Evolutionary conservation across 2,797 vertebrate species (phyloP), one percentile per base, ranked within the genome.

Genomic region (Pteronotus mesoamericanus): DNA sequence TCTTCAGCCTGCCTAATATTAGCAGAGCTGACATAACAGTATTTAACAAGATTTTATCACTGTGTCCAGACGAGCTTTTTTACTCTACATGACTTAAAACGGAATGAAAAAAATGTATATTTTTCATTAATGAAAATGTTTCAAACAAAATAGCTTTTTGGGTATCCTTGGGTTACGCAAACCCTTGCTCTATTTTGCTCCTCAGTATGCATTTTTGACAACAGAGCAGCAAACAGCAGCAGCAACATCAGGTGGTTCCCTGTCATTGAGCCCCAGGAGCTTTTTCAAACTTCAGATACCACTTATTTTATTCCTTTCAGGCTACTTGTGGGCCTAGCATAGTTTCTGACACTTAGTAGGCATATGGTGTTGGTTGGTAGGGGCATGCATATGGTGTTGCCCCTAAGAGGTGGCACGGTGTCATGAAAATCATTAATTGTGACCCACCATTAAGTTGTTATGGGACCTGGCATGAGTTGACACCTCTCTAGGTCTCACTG

Each of bases 81-180:
- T 34, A 79, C 44, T 3, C 3, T 42, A 42, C 19, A 72, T 86
- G 79, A 39, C 53, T 82, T 94, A 46, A 86, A 85, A 44, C 22
- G 32, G 48, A 55, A 71, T 59, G n/a, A 92, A 91, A 86, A 78
- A 74, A 88, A 77, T n/a, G 29, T 84, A 16, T 22, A 55, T 29
- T 82, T 95, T 88, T 74, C 14, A 15, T 64, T 82, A 68, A 51
- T 88, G 24, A 91, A 77, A 86, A 82, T 89, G 42, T 86, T 89
- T 69, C 74, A 92, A 95, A 61, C 51, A 75, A 18, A 82, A 94
- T 64, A 42, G n/a, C 48, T 94, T 84, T 96, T 59, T 51, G 19
- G 55, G 57, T 72, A 46, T 96, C n/a, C 57, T 79, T 79, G 77
- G 71, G 57, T 66, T 46, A 39, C 26, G 44, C 46, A 92, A 66